These are phyloP conservation scores for Falco biarmicus DNA, from an alignment of 2,797 vertebrate genomes.

Conservation along the genomic window DNA sequence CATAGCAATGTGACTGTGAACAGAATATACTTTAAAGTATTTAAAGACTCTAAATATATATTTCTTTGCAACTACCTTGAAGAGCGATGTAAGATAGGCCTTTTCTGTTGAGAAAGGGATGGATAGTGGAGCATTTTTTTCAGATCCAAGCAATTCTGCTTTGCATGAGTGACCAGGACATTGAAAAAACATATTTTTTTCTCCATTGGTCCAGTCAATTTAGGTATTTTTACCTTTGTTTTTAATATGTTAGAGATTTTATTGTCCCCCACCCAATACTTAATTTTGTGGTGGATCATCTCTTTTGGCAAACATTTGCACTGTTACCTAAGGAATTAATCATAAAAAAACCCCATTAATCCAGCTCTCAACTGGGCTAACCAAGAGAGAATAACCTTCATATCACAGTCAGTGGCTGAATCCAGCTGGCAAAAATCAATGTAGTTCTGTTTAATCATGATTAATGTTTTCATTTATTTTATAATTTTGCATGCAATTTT, in stretches of 20 bases:
- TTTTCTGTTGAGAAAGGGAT: neutral
- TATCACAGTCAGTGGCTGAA: slow-evolving; percentile 19
- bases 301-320: slow-evolving; percentile 32
- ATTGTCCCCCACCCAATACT: neutral
- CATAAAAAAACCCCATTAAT: neutral
- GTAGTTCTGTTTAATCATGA: slow-evolving; percentile 47
- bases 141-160: neutral
- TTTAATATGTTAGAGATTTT: neutral
- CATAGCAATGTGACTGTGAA: slow-evolving; percentile 9
- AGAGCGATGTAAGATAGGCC: neutral
- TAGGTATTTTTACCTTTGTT: neutral
- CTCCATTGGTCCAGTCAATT: neutral
- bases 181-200: neutral
- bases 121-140: neutral
- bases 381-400: neutral
- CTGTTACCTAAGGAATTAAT: slow-evolving; percentile 13
- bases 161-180: neutral
- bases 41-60: slow-evolving; percentile 1
- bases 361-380: slow-evolving; percentile 30
- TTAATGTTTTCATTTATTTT: slow-evolving; percentile 59
- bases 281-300: neutral
- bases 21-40: neutral
- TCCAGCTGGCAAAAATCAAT: slow-evolving; percentile 40
- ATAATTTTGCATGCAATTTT: slow-evolving; percentile 53
- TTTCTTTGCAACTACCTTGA: neutral